Percentiles rank a stretch among this genome's conserved stretches.
phyloP scores from a whole-genome alignment of 2,113 vertebrate species.

The Hyperopisus bebe region DNA sequence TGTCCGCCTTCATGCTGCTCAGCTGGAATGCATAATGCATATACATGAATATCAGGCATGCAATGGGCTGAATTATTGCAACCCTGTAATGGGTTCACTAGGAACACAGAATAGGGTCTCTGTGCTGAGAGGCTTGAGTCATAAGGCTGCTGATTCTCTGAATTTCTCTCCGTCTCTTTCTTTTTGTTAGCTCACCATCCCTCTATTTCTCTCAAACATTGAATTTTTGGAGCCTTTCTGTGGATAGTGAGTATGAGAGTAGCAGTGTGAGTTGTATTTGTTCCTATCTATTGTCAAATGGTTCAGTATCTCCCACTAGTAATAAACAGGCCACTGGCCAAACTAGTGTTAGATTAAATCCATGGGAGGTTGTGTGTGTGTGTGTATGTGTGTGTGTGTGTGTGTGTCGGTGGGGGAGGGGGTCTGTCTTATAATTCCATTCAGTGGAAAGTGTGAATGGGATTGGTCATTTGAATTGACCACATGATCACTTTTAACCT shows the following conservation, averaged over 20 bases:
- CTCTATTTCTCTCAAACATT: neutral
- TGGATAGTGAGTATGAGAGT: neutral
- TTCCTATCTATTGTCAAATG: neutral
- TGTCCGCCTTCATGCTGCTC: too few relatives aligned
- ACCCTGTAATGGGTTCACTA: slow-evolving; percentile 4
- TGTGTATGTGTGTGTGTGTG: neutral
- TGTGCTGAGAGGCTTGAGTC: neutral
- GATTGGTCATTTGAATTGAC: slow-evolving; percentile 6
- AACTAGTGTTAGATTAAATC: slow-evolving; percentile 1
- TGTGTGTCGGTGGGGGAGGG: neutral
- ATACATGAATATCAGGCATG: slow-evolving; percentile 5
- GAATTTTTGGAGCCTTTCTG: neutral
- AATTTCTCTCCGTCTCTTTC: neutral
- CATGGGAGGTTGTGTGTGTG: neutral
- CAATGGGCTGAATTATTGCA: neutral
- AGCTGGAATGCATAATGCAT: slow-evolving; percentile 1
- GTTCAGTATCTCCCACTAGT: neutral
- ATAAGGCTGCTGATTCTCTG: neutral
- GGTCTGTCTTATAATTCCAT: neutral
- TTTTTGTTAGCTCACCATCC: neutral
- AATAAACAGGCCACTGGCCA: neutral
- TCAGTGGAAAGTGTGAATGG: neutral
- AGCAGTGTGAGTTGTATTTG: neutral
- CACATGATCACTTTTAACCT: neutral
- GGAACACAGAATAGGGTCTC: neutral